Conservation (phyloP, 2,113 vertebrate species). For the Campylomormyrus numenius region DNA sequence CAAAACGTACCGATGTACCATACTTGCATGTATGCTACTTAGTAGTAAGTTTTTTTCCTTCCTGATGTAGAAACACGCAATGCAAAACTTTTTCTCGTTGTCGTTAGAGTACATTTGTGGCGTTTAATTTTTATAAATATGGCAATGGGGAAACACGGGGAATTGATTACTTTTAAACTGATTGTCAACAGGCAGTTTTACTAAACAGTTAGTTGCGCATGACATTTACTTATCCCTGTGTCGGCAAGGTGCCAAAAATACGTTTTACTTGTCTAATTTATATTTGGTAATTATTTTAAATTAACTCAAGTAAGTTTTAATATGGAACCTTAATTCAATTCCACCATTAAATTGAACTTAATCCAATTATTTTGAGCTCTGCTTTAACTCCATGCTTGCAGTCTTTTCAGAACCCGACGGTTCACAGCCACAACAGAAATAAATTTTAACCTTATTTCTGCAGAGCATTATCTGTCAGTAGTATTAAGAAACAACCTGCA, state of each 20-base stretch:
- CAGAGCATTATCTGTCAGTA: neutral
- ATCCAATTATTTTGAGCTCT: slow-evolving; percentile 69
- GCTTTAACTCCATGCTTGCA: slow-evolving; percentile 51
- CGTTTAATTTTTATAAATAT: neutral
- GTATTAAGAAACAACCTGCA: neutral
- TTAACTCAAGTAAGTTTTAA: slow-evolving; percentile 14
- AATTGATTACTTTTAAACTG: neutral
- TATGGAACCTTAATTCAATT: slow-evolving; percentile 47
- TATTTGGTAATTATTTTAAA: neutral
- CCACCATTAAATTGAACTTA: slow-evolving; percentile 61
- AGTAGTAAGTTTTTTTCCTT: slow-evolving; percentile 11
- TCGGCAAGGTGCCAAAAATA: neutral
- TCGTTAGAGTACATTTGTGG: neutral
- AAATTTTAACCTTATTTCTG: neutral
- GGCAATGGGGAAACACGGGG: neutral
- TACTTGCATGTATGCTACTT: slow-evolving; percentile 22
- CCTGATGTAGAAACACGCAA: neutral
- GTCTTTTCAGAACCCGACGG: slow-evolving; percentile 40
- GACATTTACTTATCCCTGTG: neutral
- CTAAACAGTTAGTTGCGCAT: neutral
- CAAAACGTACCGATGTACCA: slow-evolving; percentile 2
- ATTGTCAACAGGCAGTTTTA: neutral
- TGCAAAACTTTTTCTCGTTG: neutral
- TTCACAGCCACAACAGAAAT: slow-evolving; percentile 39
- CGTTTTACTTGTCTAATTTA: neutral